These are phyloP conservation scores for Epinephelus fuscoguttatus DNA, from an alignment of 2,113 vertebrate genomes.

Conservation along the genomic window DNA sequence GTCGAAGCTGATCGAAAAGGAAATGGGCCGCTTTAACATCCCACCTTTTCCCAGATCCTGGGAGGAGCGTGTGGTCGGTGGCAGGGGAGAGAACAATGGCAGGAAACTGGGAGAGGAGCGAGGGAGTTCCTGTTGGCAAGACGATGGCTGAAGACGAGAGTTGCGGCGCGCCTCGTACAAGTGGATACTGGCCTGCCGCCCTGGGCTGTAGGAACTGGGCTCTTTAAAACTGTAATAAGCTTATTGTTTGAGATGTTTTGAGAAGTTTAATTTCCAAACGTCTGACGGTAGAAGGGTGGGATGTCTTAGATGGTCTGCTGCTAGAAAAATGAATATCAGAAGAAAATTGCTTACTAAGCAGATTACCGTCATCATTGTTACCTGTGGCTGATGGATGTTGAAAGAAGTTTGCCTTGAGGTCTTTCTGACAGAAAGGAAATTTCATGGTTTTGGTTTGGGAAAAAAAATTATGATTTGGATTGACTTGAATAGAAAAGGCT, in stretches of 20 bases:
- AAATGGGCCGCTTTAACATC: conserved; percentile 77
- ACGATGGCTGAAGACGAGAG: conserved; percentile 60
- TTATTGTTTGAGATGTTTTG: conserved; percentile 63
- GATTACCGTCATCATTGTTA: background rate
- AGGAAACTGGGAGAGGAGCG: conserved; percentile 83
- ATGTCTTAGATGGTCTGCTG: conserved; percentile 9
- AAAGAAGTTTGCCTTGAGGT: no score
- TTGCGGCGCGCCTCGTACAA: conserved; percentile 32
- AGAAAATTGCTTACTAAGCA: conserved; percentile 13
- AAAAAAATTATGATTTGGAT: no score
- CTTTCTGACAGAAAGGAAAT: no score
- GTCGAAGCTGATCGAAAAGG: conserved; percentile 64
- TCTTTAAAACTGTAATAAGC: conserved; percentile 47
- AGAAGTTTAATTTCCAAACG: conserved; percentile 30
- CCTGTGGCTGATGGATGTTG: background rate
- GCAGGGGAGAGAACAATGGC: conserved; percentile 79
- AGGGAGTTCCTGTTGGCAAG: conserved; percentile 81
- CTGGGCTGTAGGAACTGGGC: conserved; percentile 53
- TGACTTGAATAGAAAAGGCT: no score
- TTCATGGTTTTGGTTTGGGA: no score
- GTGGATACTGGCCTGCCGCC: conserved; percentile 51
- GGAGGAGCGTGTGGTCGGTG: conserved; percentile 67
- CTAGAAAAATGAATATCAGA: background rate
- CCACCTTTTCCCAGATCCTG: conserved; percentile 84
- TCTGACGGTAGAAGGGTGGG: conserved; percentile 17